Evolutionary conservation across 2,888 invertebrate species (phyloP).

Genomic region (Mythimna vitellina): DNA sequence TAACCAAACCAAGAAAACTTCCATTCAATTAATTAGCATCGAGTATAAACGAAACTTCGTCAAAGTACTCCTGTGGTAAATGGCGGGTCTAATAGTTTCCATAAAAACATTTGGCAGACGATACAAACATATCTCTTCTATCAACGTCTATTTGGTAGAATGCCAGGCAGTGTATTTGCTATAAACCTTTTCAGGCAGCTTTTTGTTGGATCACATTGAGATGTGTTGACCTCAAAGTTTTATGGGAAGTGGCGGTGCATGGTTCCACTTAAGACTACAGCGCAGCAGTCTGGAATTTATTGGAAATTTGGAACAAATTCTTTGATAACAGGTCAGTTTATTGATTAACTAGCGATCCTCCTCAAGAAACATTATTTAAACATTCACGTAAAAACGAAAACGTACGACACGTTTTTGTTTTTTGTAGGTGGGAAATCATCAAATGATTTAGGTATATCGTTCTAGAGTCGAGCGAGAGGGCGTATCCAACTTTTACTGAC

Average conservation of each 20-base stretch:
- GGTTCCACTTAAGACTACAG: background rate
- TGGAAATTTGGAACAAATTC: too few relatives aligned
- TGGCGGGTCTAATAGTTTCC: constrained; percentile 37
- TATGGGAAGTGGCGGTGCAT: constrained; percentile 1
- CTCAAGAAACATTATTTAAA: too few relatives aligned
- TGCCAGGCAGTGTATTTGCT: constrained; percentile 42
- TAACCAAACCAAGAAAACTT: constrained; percentile 13
- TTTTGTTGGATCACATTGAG: constrained; percentile 38
- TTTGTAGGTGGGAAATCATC: too few relatives aligned
- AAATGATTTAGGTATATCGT: too few relatives aligned
- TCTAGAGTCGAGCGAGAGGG: too few relatives aligned
- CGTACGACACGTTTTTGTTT: too few relatives aligned
- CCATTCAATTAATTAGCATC: constrained; percentile 37
- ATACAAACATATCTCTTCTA: constrained; percentile 49
- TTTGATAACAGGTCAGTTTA: too few relatives aligned
- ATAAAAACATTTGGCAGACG: constrained; percentile 62
- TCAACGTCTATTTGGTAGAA: constrained; percentile 53
- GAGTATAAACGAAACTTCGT: constrained; percentile 17
- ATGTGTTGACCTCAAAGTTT: constrained; percentile 10
- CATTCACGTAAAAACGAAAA: too few relatives aligned
- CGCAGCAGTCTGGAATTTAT: too few relatives aligned
- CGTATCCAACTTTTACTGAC: too few relatives aligned
- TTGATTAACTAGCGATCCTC: too few relatives aligned
- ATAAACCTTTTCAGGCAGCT: constrained; percentile 42
- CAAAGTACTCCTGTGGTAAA: constrained; percentile 26